phyloP scores from a whole-genome alignment of 2,113 vertebrate species.

The Coracopsis vasa region DNA sequence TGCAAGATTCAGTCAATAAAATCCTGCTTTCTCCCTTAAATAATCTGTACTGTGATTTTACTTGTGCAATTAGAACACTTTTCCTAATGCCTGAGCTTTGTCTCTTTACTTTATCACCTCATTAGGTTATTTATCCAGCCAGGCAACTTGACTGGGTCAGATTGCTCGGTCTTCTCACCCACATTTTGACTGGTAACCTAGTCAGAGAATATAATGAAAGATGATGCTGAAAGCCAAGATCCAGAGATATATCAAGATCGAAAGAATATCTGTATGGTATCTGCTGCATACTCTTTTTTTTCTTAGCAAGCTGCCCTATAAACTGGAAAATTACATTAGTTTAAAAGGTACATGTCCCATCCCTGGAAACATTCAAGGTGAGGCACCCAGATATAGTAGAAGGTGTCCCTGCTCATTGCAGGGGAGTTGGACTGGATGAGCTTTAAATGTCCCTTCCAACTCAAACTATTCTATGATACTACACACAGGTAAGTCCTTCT shows the following conservation, averaged over 20 bases:
- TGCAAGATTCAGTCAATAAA: background rate
- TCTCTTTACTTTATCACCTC: background rate
- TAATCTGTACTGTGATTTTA: background rate
- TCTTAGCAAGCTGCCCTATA: background rate
- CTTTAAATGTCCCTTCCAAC: background rate
- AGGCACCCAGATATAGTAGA: background rate
- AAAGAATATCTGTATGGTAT: background rate
- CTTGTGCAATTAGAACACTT: background rate
- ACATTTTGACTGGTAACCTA: background rate
- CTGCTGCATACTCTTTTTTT: background rate
- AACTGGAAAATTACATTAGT: background rate
- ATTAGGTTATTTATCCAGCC: background rate
- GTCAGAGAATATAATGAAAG: background rate
- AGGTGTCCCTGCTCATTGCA: background rate
- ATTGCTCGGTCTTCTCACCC: background rate
- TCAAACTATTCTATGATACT: background rate
- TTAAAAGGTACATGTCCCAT: background rate
- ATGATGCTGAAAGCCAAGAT: background rate
- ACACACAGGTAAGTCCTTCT: background rate
- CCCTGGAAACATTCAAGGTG: background rate
- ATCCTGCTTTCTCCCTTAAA: background rate
- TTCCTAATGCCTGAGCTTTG: background rate
- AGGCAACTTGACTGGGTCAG: background rate
- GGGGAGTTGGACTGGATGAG: background rate
- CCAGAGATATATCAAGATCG: background rate